Percentiles rank a stretch among this genome's conserved stretches.
phyloP scores from a whole-genome alignment of 2,113 vertebrate genomes.

The Tichodroma muraria region DNA sequence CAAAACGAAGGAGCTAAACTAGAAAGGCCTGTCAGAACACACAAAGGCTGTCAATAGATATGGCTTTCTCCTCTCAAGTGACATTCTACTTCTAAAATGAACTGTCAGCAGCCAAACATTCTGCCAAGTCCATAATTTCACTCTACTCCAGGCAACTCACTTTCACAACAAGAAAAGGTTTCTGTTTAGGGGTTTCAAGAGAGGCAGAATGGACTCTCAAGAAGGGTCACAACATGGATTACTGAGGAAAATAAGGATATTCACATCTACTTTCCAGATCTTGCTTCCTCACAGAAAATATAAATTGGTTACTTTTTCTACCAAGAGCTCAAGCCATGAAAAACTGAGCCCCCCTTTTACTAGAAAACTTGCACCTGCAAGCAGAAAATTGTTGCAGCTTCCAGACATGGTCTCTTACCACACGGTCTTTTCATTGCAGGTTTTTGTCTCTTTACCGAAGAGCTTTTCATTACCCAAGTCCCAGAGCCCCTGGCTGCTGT shows the following conservation, averaged over 20 bases:
- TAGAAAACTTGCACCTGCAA: background rate
- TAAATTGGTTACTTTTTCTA: background rate
- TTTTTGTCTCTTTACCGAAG: background rate
- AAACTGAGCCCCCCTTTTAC: background rate
- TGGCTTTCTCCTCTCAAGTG: conserved; percentile 21
- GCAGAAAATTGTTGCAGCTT: background rate
- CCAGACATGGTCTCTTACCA: background rate
- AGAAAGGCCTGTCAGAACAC: conserved; percentile 48
- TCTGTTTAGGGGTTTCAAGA: background rate
- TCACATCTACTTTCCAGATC: background rate
- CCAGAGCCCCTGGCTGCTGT: background rate
- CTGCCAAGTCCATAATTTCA: background rate
- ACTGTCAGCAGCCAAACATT: background rate
- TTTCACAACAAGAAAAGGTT: background rate
- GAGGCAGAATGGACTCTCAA: background rate
- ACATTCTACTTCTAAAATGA: conserved; percentile 34
- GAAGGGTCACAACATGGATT: background rate
- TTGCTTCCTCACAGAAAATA: background rate
- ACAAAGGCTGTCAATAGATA: conserved; percentile 41
- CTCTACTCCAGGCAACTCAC: background rate
- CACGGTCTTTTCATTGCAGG: background rate
- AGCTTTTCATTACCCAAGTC: background rate
- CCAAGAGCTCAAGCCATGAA: background rate
- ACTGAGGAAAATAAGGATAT: background rate
- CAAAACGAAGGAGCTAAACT: conserved; percentile 23